Base-by-base conservation (phyloP, 2,888 invertebrate genomes). In the Adineta ricciae region DNA sequence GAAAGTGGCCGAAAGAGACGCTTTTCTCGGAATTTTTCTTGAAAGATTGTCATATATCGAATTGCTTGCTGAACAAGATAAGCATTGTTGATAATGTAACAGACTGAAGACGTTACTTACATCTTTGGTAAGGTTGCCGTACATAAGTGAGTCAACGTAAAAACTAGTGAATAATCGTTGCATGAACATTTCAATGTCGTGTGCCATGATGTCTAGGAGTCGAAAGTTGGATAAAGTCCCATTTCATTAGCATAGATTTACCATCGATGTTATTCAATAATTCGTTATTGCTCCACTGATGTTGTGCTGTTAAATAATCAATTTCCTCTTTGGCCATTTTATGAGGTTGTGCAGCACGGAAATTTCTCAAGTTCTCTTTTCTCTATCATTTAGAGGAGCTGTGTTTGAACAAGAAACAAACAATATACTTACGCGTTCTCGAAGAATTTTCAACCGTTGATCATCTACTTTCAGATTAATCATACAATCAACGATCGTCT, bases 121-220 rank as follows among this genome's bases (percentile, higher is more conserved):
- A 87, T 93, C 91, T 87, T 93, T 92, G n/a, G 93, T 94, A 0
- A 94, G 91, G 90, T 97, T 98, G 5, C 98, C 98, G 90, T 95
- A 95, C 88, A 97, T 93, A 72, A 98, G 92, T 86, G 94, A 94
- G 89, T 98, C 97, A 1, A 97, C 92, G 90, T 96, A 96, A 88
- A 96, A 92, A 86, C 94, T 94, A 0, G 94, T 93, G 84, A 97
- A 92, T 87, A 97, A 92, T 84, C 94, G 93, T 0, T 93, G 93
- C 7, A 95, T 93, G 90, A 95, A 97, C 46, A 93, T 92, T 87
- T 94, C 92, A n/a, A 97, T 90, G 87, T 93, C 93, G 73, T 95
- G 94, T 50, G 94, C 91, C 0, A 95, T 95, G 87, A 96, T 91
- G 84, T 93, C 96, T 95, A 90, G n/a, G n/a, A n/a, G n/a, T n/a